These are phyloP conservation scores for Coreoperca whiteheadi DNA, from an alignment of 2,113 vertebrate genomes.

Conservation along the genomic window DNA sequence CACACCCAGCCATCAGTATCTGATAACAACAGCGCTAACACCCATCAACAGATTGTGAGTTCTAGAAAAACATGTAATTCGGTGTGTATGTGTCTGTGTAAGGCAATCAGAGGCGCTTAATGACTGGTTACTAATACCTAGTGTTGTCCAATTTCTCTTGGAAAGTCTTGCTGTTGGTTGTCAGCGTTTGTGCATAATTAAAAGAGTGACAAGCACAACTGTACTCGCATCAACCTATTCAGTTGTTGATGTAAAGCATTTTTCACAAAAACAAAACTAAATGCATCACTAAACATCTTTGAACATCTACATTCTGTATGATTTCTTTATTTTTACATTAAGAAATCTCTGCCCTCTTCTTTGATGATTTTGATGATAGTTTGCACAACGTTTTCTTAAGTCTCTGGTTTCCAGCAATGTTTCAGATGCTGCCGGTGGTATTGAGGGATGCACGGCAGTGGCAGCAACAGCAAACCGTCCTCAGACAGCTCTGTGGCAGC, in stretches of 20 bases:
- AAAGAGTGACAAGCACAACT: neutral
- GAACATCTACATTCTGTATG: neutral
- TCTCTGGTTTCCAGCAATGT: constrained; percentile 40
- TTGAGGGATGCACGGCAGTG: constrained; percentile 16
- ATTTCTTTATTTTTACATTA: neutral
- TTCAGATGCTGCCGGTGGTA: constrained; percentile 46
- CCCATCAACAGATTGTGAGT: constrained; percentile 43
- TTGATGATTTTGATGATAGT: constrained; percentile 3
- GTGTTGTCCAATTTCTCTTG: neutral
- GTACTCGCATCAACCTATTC: neutral
- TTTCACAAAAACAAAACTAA: neutral
- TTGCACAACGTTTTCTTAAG: constrained; percentile 2
- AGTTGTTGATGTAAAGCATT: neutral
- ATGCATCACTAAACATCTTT: neutral
- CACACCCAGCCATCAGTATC: constrained; percentile 60
- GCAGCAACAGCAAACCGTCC: constrained; percentile 50
- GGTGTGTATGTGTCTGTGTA: neutral
- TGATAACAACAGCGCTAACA: constrained; percentile 60
- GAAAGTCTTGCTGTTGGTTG: neutral
- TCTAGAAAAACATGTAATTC: constrained; percentile 16
- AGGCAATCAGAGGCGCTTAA: neutral
- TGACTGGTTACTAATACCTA: neutral
- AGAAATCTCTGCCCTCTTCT: neutral
- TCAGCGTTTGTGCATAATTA: neutral
- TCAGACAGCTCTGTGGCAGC: constrained; percentile 67